A percentile compares a stretch with the other conserved stretches of the same genome.
phyloP scores from a whole-genome alignment of 2,888 invertebrate genomes.

The Rhagonycha lutea region DNA sequence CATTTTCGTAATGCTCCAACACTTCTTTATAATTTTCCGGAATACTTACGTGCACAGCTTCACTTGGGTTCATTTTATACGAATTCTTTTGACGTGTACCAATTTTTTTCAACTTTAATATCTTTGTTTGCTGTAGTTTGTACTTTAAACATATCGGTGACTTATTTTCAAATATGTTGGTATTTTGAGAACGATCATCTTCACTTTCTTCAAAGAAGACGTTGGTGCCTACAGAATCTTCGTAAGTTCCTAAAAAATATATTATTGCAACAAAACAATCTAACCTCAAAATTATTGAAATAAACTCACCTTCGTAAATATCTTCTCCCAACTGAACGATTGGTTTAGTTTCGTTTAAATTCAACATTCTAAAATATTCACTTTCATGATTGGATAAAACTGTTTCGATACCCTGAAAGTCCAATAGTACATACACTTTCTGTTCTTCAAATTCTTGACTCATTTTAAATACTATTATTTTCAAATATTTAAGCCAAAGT shows the following conservation, averaged over 20 bases:
- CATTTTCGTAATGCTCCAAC: constrained; percentile 45
- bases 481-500: too few species aligned
- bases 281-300: background rate
- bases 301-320: constrained; percentile 46
- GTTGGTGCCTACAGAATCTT: constrained; percentile 71
- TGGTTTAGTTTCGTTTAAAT: constrained; percentile 45
- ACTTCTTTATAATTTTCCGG: constrained; percentile 44
- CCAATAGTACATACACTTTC: constrained; percentile 42
- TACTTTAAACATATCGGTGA: constrained; percentile 64
- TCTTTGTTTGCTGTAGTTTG: constrained; percentile 67
- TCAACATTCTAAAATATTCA: constrained; percentile 47
- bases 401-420: constrained; percentile 47
- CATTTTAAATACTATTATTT: constrained; percentile 1
- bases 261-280: background rate
- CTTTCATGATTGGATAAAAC: constrained; percentile 42
- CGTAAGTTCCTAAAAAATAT: constrained; percentile 66
- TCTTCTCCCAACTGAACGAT: constrained; percentile 49
- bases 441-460: constrained; percentile 22
- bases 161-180: constrained; percentile 50
- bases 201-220: constrained; percentile 72
- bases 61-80: constrained; percentile 43
- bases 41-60: constrained; percentile 43
- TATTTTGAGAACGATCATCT: constrained; percentile 43
- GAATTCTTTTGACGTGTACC: constrained; percentile 47
- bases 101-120: constrained; percentile 62